Conservation (phyloP, 2,113 vertebrate species). For the Takifugu bimaculatus region DNA sequence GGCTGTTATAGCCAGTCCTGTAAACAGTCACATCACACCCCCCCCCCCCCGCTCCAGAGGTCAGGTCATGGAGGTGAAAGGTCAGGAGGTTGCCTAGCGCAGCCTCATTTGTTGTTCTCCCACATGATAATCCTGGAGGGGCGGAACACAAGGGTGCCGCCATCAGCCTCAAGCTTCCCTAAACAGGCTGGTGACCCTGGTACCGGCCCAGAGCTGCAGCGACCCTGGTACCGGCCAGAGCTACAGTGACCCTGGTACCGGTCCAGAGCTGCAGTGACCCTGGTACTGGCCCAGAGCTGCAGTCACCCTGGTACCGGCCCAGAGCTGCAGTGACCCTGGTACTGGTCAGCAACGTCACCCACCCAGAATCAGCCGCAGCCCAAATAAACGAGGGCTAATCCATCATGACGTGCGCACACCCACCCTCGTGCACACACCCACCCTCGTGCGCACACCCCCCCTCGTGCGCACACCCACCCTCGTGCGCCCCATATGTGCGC, state of each 20-base stretch:
- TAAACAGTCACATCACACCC: conserved; percentile 7
- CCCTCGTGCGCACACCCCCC: background rate
- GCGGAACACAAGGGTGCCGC: conserved; percentile 25
- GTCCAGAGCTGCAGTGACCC: no score
- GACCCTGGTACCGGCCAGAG: no score
- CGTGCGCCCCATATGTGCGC: conserved; percentile 51
- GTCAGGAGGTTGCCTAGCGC: conserved; percentile 20
- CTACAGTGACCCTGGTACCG: no score
- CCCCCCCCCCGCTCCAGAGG: conserved; percentile 13
- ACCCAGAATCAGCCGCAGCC: conserved; percentile 21
- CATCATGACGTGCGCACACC: background rate
- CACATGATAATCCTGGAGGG: conserved; percentile 34
- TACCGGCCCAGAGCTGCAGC: no score
- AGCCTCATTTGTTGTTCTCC: conserved; percentile 42
- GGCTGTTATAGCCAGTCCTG: conserved; percentile 14
- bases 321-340: no score
- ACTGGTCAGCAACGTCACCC: background rate
- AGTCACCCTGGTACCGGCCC: no score
- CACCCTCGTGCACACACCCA: conserved; percentile 44
- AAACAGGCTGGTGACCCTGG: background rate
- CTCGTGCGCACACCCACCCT: conserved; percentile 42
- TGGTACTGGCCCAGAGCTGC: no score
- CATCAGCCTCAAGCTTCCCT: conserved; percentile 31
- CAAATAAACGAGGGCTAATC: conserved; percentile 64
- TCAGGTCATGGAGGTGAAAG: conserved; percentile 22